Evolutionary conservation across 2,797 vertebrate species (phyloP).

Genomic region (Spinus olivaceus): DNA sequence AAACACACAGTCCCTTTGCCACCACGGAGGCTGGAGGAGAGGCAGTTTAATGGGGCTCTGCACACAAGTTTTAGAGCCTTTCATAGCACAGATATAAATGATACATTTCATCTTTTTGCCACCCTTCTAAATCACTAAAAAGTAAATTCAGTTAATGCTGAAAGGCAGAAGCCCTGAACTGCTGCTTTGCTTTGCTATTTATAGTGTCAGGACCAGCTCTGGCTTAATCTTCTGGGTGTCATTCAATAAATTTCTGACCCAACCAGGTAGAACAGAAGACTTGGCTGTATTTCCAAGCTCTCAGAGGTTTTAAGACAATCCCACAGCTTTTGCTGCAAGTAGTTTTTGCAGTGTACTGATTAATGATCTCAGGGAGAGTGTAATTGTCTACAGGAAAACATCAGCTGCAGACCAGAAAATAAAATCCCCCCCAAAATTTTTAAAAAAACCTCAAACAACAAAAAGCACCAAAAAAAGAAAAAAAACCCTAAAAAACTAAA

Average conservation of each 20-base stretch:
- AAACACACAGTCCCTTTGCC: neutral
- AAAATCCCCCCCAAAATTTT: rapidly evolving
- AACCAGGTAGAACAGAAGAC: slow-evolving; percentile 11
- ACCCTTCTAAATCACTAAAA: slow-evolving; percentile 22
- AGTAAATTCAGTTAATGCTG: slow-evolving; percentile 9
- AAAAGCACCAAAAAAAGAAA: neutral
- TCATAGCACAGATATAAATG: slow-evolving; percentile 16
- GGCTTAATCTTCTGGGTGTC: slow-evolving; percentile 20
- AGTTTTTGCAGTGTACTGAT: neutral
- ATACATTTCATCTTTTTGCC: slow-evolving; percentile 41
- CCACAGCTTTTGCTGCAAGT: neutral
- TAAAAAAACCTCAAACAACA: neutral
- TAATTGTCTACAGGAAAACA: neutral
- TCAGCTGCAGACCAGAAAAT: neutral
- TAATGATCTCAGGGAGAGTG: slow-evolving; percentile 1
- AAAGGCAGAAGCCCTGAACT: slow-evolving; percentile 15
- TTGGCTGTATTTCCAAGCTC: slow-evolving; percentile 5
- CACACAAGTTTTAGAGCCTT: slow-evolving; percentile 14
- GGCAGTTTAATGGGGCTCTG: slow-evolving; percentile 8
- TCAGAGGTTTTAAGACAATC: slow-evolving; percentile 16
- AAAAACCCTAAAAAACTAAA: too few species aligned
- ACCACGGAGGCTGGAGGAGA: neutral
- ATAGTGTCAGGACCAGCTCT: neutral
- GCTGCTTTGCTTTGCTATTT: slow-evolving; percentile 16
- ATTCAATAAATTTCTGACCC: slow-evolving; percentile 40